phyloP scores from a whole-genome alignment of 2,888 invertebrate species.

The Phlogophora meticulosa region DNA sequence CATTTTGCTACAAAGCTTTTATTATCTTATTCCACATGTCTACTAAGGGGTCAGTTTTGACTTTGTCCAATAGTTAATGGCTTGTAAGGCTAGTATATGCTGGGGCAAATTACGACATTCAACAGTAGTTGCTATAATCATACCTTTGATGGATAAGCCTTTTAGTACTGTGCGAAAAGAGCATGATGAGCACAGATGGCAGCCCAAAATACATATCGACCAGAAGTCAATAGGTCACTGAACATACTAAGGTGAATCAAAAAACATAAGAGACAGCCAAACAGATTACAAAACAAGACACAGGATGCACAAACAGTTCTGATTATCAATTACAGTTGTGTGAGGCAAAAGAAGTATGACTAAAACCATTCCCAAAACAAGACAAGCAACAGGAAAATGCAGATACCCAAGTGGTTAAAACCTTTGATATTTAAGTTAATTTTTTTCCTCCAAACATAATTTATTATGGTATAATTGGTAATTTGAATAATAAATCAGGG shows the following conservation, averaged over 20 bases:
- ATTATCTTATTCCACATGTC: too few species aligned
- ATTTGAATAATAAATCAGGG: neutral
- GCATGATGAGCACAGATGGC: too few species aligned
- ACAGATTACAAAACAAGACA: neutral
- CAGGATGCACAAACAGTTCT: constrained; percentile 1
- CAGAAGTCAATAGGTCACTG: too few species aligned
- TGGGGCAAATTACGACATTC: too few species aligned
- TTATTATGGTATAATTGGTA: neutral
- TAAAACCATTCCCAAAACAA: constrained; percentile 16
- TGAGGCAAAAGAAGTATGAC: constrained; percentile 11
- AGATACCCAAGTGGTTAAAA: neutral
- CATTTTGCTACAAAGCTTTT: neutral
- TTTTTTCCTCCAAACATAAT: neutral
- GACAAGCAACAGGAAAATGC: constrained; percentile 14
- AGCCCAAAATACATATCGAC: too few species aligned
- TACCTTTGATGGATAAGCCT: neutral
- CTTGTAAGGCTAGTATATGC: too few species aligned
- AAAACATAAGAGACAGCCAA: neutral
- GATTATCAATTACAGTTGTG: constrained; percentile 1
- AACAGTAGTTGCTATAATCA: too few species aligned
- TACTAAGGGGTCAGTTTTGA: too few species aligned
- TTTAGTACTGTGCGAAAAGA: neutral
- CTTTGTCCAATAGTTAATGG: too few species aligned
- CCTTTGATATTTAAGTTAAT: neutral
- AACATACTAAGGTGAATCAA: too few species aligned